These are phyloP conservation scores for Boloria selene DNA, from an alignment of 2,888 invertebrate species.

Conservation along the genomic window DNA sequence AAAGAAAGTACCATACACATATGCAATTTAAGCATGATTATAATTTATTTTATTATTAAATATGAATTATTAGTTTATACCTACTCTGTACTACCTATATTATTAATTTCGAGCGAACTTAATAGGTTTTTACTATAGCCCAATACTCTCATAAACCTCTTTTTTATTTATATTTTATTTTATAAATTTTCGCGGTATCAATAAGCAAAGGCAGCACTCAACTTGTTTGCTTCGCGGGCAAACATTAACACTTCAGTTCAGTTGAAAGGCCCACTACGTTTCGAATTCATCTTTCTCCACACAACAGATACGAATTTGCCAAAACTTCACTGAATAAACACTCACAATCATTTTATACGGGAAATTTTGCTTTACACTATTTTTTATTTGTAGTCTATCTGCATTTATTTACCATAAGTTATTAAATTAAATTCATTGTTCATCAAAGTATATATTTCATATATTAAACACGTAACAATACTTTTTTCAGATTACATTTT, in stretches of 20 bases:
- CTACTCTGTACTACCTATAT: no score
- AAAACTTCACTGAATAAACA: slow-evolving; percentile 19
- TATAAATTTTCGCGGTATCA: background rate
- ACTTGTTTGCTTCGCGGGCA: slow-evolving; percentile 12
- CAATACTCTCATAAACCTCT: background rate
- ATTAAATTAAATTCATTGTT: no score
- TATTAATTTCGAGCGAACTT: no score
- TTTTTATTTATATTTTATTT: background rate
- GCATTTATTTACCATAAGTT: background rate
- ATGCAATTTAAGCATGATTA: no score
- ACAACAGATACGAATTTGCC: slow-evolving; percentile 15
- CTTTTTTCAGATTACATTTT: no score
- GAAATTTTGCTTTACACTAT: background rate
- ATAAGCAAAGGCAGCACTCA: slow-evolving; percentile 6
- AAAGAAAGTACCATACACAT: no score
- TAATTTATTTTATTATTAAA: no score
- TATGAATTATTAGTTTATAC: no score
- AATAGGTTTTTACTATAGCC: no score
- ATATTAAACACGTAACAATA: no score
- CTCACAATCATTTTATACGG: background rate
- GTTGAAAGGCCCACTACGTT: slow-evolving; percentile 13
- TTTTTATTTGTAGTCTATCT: background rate
- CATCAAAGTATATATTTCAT: no score
- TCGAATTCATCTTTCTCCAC: slow-evolving; percentile 17
- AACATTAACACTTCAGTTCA: slow-evolving; percentile 17